Conservation (phyloP, 2,797 vertebrate species). For the Todus mexicanus region DNA sequence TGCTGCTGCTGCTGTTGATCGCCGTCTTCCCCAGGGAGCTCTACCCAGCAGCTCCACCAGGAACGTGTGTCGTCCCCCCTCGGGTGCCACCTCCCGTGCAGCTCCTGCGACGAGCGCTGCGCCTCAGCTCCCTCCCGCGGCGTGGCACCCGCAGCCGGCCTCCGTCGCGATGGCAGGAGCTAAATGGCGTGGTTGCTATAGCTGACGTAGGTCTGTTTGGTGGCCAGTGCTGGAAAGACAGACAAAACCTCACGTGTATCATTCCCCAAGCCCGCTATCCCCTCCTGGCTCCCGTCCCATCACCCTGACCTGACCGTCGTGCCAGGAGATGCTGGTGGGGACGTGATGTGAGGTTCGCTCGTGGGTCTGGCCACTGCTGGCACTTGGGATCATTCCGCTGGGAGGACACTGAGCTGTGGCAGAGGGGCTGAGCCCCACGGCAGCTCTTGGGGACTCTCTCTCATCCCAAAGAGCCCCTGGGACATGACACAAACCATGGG, state of each 20-base stretch:
- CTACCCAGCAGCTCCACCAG: background rate
- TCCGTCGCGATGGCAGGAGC: background rate
- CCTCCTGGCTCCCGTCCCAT: background rate
- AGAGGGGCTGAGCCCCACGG: background rate
- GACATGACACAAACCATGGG: accelerated
- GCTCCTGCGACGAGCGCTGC: background rate
- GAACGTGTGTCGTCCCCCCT: background rate
- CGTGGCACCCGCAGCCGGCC: background rate
- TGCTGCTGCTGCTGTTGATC: conserved; percentile 43
- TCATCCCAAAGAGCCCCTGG: background rate
- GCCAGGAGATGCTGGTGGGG: background rate
- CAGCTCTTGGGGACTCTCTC: too few relatives aligned
- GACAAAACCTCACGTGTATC: background rate
- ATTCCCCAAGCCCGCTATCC: background rate
- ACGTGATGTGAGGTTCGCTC: background rate
- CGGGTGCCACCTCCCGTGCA: too few relatives aligned
- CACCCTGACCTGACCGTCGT: accelerated
- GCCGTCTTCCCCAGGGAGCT: conserved; percentile 13
- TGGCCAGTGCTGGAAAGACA: conserved; percentile 84
- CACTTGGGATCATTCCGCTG: background rate
- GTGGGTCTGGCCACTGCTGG: accelerated
- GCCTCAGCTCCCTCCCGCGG: background rate
- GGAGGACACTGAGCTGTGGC: background rate
- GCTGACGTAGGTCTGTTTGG: conserved; percentile 96
- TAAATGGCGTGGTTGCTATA: conserved; percentile 97